phyloP scores from a whole-genome alignment of 2,797 vertebrate species.

The Artibeus lituratus region DNA sequence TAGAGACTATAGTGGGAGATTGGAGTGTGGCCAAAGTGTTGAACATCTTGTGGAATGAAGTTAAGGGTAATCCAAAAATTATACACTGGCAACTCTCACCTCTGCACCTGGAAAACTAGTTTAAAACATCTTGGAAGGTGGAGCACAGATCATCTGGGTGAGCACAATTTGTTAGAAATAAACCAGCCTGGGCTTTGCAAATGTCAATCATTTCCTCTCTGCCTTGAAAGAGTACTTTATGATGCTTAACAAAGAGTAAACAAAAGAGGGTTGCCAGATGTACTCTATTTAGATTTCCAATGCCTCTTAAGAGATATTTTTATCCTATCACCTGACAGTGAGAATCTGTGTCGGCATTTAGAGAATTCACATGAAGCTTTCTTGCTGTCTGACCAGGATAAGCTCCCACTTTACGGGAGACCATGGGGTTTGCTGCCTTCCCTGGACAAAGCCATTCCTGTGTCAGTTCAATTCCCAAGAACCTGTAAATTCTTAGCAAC shows the following conservation, averaged over 20 bases:
- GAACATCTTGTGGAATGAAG: constrained; percentile 77
- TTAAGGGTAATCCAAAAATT: constrained; percentile 83
- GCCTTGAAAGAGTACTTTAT: constrained; percentile 75
- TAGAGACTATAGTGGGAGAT: constrained; percentile 61
- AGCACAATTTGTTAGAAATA: constrained; percentile 74
- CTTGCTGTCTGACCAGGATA: constrained; percentile 20
- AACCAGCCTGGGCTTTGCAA: constrained; percentile 73
- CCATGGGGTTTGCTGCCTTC: neutral
- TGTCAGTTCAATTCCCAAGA: neutral
- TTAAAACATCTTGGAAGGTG: constrained; percentile 79
- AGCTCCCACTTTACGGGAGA: neutral
- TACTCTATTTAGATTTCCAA: constrained; percentile 64
- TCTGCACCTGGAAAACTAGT: constrained; percentile 81
- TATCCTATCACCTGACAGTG: constrained; percentile 57
- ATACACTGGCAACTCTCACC: constrained; percentile 79
- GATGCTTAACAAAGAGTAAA: constrained; percentile 79
- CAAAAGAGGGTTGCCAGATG: constrained; percentile 70
- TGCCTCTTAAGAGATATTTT: constrained; percentile 64
- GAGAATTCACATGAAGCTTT: constrained; percentile 35
- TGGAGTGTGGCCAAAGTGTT: constrained; percentile 75
- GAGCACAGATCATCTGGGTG: constrained; percentile 78
- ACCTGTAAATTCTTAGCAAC: constrained; percentile 5
- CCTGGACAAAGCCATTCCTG: constrained; percentile 15
- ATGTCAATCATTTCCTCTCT: constrained; percentile 71
- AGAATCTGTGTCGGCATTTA: neutral